A percentile compares a stretch with the other conserved stretches of the same genome.
Conservation (phyloP, 2,113 vertebrate species). For the Anarhynchus alexandrinus region DNA sequence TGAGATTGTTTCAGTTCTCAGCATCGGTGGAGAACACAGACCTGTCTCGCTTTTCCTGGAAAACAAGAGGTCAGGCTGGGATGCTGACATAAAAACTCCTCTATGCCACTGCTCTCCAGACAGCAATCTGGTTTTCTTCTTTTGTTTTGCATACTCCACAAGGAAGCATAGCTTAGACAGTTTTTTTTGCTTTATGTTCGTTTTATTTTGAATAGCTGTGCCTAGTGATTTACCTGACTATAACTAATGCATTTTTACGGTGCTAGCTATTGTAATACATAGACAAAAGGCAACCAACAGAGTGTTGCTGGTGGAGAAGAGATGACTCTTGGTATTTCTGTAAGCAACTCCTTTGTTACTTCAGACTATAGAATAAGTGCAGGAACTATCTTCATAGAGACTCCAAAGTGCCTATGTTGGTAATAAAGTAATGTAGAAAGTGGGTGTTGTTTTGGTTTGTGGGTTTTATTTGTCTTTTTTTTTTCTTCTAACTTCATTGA, state of each 20-base stretch:
- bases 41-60: not conserved
- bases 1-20: not conserved
- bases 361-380: not conserved
- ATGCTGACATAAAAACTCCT: not conserved
- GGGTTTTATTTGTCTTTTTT: no score
- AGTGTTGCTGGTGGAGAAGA: not conserved
- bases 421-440: not conserved
- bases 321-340: not conserved
- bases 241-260: not conserved
- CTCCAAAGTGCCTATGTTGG: not conserved
- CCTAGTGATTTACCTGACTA: not conserved
- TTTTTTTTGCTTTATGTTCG: not conserved
- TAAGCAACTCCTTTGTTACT: not conserved
- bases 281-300: not conserved
- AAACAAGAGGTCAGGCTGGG: not conserved
- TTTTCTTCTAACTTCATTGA: not conserved
- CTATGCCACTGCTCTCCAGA: not conserved
- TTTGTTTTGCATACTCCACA: not conserved
- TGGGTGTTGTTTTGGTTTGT: rapidly evolving
- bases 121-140: not conserved
- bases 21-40: not conserved
- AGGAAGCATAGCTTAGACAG: not conserved
- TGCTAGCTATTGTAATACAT: not conserved
- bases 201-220: not conserved
- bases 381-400: not conserved